Percentiles rank a stretch among this genome's conserved stretches.
Evolutionary conservation across 2,888 invertebrate genomes (phyloP).

Genomic region (Sinotaia quadrata): DNA sequence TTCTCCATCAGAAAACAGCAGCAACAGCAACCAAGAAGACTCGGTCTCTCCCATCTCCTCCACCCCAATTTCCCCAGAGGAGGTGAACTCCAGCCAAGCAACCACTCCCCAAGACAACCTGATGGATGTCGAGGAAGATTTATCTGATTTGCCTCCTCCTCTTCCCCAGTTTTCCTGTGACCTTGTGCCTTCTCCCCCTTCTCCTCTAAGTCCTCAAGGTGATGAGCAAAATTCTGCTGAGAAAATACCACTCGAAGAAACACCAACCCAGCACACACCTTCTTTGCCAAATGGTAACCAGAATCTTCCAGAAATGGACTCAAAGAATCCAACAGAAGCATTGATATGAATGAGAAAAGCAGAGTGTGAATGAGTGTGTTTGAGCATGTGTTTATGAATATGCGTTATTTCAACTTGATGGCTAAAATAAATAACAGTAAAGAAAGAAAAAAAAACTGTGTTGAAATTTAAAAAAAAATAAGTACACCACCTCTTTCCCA

Average conservation of each 20-base stretch:
- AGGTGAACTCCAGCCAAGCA: neutral
- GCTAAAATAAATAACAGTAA: too few species aligned
- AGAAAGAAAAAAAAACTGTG: too few species aligned
- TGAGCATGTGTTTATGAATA: too few species aligned
- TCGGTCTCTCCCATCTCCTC: neutral
- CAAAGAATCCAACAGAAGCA: neutral
- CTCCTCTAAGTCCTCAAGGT: neutral
- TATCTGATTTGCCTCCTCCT: conserved; percentile 20
- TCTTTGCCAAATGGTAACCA: neutral
- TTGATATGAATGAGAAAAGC: conserved; percentile 1
- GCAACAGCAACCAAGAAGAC: conserved; percentile 4
- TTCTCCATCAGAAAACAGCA: conserved; percentile 2
- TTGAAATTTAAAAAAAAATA: too few species aligned
- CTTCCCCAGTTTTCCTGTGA: conserved; percentile 2
- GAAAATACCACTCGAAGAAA: neutral
- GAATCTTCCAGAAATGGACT: neutral
- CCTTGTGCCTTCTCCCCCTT: conserved; percentile 20
- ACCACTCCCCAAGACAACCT: neutral
- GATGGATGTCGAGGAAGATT: neutral
- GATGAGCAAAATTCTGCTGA: neutral
- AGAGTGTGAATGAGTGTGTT: too few species aligned
- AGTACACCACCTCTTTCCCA: too few species aligned
- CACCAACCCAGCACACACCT: neutral
- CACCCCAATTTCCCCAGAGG: neutral
- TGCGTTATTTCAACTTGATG: too few species aligned